Conservation (phyloP, 2,888 invertebrate genomes). For the Coronaproctus castanopsis region DNA sequence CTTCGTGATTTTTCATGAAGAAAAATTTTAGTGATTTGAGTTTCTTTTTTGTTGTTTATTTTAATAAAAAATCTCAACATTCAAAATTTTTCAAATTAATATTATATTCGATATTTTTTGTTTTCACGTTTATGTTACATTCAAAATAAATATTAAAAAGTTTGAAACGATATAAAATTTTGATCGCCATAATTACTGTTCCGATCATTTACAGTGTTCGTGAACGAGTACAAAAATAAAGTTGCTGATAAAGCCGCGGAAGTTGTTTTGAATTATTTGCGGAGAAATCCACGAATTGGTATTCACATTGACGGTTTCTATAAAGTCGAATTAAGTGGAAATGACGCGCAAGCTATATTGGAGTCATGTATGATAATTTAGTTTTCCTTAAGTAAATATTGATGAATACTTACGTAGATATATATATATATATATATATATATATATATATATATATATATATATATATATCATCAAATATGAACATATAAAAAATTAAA, state of each 20-base stretch:
- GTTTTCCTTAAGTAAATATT: not conserved
- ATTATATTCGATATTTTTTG: not conserved
- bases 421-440: not conserved
- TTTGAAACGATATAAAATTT: no score
- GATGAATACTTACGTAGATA: not conserved
- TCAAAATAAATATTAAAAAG: no score
- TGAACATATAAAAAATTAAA: no score
- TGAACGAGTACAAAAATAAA: constrained; percentile 49
- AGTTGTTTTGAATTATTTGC: constrained; percentile 46
- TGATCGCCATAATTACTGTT: no score
- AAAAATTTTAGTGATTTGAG: no score
- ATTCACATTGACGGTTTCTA: constrained; percentile 39
- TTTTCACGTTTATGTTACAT: no score
- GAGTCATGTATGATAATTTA: constrained; percentile 46
- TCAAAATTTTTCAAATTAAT: not conserved
- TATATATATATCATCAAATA: no score
- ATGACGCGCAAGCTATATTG: constrained; percentile 47
- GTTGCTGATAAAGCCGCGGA: constrained; percentile 49
- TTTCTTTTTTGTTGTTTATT: no score
- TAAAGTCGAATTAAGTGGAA: constrained; percentile 42
- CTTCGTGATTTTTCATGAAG: no score
- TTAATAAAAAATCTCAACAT: not conserved
- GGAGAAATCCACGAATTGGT: constrained; percentile 45
- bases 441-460: not conserved
- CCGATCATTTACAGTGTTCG: constrained; percentile 37